Evolutionary conservation across 2,797 vertebrate species (phyloP), one percentile per base, ranked within the genome.

Genomic region (Pipistrellus pygmaeus): DNA sequence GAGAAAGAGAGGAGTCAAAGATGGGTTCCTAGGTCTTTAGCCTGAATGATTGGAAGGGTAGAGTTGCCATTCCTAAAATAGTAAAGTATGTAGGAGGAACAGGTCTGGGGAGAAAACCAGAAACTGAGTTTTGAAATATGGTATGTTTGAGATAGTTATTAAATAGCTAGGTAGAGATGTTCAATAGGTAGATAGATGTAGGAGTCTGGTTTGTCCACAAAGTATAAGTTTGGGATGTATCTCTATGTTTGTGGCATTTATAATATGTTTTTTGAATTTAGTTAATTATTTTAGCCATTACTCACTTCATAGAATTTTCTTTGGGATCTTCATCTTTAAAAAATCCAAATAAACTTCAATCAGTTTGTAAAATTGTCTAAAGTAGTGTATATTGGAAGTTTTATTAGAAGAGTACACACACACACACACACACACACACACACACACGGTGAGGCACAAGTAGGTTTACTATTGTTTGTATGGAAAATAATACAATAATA

Each of bases 251-350:
- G 10, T 77, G 46, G 6, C 64, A 51, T 90, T 53, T 72, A 46
- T 62, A 76, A 15, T 8, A 25, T 41, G 8, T 71, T 84, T 88
- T 75, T 20, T 78, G 90, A 86, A 25, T 38, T 57, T 72, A 14
- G 20, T 60, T 76, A 76, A n/a, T 76, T 77, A 53, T 32, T 68
- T 93, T 89, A 75, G 48, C 72, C 27, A 15, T 89, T 85, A 32
- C 14, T 21, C 9, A 6, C 76, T 18, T 83, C 27, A 18, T 35
- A 72, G 51, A 60, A 51, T 78, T 90, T 73, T 72, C 75, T 48
- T 85, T 95, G 25, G 12, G 60, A 44, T 68, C 55, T 80, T 62
- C 55, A 46, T 71, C 27, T 89, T 88, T 91, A 51, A 51, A 48
- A 77, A 71, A 44, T 71, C 44, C 44, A 88, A 41, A 84, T 60